Conservation (phyloP, 2,888 invertebrate species). For the Idaea dimidiata region DNA sequence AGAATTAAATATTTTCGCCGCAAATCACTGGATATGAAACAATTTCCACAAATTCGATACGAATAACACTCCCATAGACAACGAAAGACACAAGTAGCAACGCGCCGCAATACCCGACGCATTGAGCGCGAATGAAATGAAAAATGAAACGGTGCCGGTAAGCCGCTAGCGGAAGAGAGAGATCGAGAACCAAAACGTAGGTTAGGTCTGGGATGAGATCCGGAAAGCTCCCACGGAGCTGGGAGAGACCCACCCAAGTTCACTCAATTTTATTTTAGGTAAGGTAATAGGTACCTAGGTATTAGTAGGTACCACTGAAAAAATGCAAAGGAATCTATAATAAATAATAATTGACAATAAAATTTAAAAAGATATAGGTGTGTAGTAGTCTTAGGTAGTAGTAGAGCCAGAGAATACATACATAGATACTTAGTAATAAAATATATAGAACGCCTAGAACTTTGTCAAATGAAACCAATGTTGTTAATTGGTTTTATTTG, state of each 20-base stretch:
- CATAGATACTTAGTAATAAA: too few species aligned
- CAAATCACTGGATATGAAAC: slow-evolving; percentile 58
- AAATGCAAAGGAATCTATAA: too few species aligned
- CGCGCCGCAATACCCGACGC: slow-evolving; percentile 56
- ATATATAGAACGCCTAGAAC: too few species aligned
- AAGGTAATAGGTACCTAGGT: background rate
- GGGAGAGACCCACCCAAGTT: background rate
- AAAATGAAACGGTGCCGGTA: slow-evolving; percentile 40
- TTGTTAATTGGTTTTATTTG: too few species aligned
- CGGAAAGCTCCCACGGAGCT: background rate
- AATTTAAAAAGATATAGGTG: too few species aligned
- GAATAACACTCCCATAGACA: slow-evolving; percentile 72
- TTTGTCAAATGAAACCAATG: too few species aligned
- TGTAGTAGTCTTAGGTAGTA: too few species aligned
- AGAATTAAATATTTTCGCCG: slow-evolving; percentile 51
- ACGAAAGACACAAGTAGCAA: slow-evolving; percentile 50
- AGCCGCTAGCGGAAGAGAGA: slow-evolving; percentile 37
- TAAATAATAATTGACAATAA: too few species aligned
- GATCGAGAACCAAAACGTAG: slow-evolving; percentile 32
- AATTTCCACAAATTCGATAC: slow-evolving; percentile 67
- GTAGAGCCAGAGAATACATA: too few species aligned
- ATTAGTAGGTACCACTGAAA: background rate
- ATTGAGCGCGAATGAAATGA: slow-evolving; percentile 77
- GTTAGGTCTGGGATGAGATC: background rate
- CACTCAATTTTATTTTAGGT: background rate